phyloP scores from a whole-genome alignment of 2,113 vertebrate species.

The Cyprinodon tularosa region DNA sequence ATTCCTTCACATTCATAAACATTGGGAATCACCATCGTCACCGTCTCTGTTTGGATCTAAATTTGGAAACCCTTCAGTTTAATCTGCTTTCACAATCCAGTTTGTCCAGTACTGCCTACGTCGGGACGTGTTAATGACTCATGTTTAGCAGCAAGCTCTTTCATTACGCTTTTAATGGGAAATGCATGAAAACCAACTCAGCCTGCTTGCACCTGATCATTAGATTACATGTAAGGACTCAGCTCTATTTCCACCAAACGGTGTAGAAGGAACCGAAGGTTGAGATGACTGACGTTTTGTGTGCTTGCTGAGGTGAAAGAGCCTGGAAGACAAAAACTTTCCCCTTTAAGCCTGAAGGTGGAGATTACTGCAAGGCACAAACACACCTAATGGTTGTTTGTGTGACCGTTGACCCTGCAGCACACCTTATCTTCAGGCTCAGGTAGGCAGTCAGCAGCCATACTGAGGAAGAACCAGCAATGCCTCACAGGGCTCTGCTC shows the following conservation, averaged over 20 bases:
- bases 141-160: neutral
- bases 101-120: neutral
- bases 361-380: conserved; percentile 16
- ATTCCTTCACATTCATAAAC: neutral
- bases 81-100: neutral
- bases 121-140: neutral
- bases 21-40: neutral
- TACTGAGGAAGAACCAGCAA: neutral
- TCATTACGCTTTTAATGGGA: conserved; percentile 7
- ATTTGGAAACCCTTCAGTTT: neutral
- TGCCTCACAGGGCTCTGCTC: conserved; percentile 6
- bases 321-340: conserved; percentile 38
- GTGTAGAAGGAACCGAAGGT: conserved; percentile 44
- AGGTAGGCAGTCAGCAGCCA: neutral
- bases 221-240: neutral
- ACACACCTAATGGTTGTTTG: conserved; percentile 31
- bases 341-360: conserved; percentile 29
- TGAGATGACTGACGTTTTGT: neutral
- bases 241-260: neutral
- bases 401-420: conserved; percentile 52
- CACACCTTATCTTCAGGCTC: conserved; percentile 19
- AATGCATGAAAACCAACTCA: neutral
- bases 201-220: neutral
- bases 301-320: neutral
- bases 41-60: neutral